Evolutionary conservation across 2,797 vertebrate genomes (phyloP).

Genomic region (Anisognathus igniventris): DNA sequence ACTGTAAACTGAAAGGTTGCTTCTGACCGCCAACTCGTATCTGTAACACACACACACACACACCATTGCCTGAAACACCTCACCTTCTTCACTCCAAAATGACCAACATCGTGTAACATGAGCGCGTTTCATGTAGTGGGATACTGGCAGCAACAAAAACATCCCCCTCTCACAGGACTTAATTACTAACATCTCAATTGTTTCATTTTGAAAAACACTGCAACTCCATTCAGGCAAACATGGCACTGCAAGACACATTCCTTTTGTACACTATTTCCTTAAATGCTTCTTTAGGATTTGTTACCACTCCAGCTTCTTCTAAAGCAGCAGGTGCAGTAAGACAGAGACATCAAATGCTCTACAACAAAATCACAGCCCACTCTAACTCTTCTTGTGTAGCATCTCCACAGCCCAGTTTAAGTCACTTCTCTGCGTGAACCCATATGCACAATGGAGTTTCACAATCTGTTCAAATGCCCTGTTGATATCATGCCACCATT

Average conservation of each 20-base stretch:
- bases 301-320: background rate
- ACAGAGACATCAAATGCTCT: background rate
- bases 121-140: background rate
- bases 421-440: background rate
- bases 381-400: background rate
- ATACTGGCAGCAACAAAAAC: background rate
- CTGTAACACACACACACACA: conserved; percentile 73
- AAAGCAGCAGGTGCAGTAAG: background rate
- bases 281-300: background rate
- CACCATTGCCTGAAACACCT: background rate
- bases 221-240: background rate
- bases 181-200: background rate
- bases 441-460: background rate
- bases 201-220: background rate
- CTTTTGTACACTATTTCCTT: background rate
- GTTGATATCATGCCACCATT: background rate
- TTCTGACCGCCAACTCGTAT: conserved; percentile 98
- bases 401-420: background rate
- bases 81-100: background rate
- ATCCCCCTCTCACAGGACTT: background rate
- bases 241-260: accelerated
- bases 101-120: accelerated
- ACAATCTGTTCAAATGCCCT: background rate
- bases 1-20: conserved; percentile 97
- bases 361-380: background rate